Evolutionary conservation across 2,888 invertebrate genomes (phyloP).

Genomic region (Salticus scenicus): DNA sequence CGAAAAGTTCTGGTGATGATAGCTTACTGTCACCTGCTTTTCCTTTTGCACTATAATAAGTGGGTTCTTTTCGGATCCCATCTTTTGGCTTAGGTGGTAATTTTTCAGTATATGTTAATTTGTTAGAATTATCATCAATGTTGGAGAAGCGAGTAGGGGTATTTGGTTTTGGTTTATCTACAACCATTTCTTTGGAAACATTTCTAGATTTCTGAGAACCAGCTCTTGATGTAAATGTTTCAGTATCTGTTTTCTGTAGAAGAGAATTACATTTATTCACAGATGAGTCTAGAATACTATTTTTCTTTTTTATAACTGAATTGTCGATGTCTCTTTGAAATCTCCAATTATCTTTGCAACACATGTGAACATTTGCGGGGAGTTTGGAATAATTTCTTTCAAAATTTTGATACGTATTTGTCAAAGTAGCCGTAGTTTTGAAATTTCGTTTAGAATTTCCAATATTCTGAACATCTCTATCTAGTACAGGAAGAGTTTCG

Average conservation of each 20-base stretch:
- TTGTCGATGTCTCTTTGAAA: slow-evolving; percentile 43
- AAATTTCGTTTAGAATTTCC: slow-evolving; percentile 5
- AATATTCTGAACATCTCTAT: slow-evolving; percentile 1
- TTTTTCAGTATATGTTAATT: slow-evolving; percentile 26
- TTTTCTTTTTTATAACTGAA: slow-evolving; percentile 32
- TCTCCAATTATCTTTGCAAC: slow-evolving; percentile 60
- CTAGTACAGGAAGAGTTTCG: slow-evolving; percentile 27
- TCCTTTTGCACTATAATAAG: slow-evolving; percentile 30
- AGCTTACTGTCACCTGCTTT: slow-evolving; percentile 47
- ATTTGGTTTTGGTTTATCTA: slow-evolving; percentile 40
- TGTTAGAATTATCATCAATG: slow-evolving; percentile 50
- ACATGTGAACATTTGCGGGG: slow-evolving; percentile 58
- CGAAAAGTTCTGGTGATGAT: slow-evolving; percentile 54
- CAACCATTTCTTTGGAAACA: slow-evolving; percentile 6
- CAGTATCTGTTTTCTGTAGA: slow-evolving; percentile 20
- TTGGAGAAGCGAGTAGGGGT: slow-evolving; percentile 12
- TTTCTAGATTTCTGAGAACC: slow-evolving; percentile 33
- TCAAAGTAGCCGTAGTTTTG: slow-evolving; percentile 27
- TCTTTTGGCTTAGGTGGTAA: slow-evolving; percentile 31
- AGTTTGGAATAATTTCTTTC: slow-evolving; percentile 59
- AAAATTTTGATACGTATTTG: slow-evolving; percentile 45
- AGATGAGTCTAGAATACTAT: not conserved
- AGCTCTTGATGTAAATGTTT: slow-evolving; percentile 22
- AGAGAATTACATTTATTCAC: slow-evolving; percentile 26
- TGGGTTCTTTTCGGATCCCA: slow-evolving; percentile 15